phyloP scores from a whole-genome alignment of 2,888 invertebrate genomes.

The Drosophila fungiperda region DNA sequence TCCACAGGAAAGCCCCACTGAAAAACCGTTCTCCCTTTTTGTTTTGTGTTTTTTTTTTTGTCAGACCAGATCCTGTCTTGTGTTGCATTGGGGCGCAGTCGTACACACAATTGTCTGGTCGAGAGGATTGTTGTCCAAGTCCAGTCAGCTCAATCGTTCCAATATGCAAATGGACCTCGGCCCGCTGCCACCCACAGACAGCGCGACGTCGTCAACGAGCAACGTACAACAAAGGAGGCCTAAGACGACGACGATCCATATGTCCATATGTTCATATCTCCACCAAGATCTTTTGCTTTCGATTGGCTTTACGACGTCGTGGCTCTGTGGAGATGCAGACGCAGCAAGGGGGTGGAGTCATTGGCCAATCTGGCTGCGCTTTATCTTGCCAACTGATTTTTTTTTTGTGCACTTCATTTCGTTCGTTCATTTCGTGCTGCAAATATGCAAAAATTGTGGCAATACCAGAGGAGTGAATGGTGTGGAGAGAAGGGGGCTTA shows the following conservation, averaged over 20 bases:
- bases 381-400: constrained; percentile 68
- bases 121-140: constrained; percentile 36
- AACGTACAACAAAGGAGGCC: constrained; percentile 19
- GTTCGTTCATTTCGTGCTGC: constrained; percentile 69
- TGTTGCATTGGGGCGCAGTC: constrained; percentile 49
- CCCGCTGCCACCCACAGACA: constrained; percentile 78
- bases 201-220: constrained; percentile 33
- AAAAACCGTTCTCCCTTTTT: constrained; percentile 66
- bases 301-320: constrained; percentile 66
- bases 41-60: constrained; percentile 19
- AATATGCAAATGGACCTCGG: constrained; percentile 72
- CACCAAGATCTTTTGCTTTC: constrained; percentile 71
- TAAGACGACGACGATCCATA: constrained; percentile 54
- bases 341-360: constrained; percentile 10
- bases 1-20: constrained; percentile 47
- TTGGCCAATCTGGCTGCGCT: constrained; percentile 55
- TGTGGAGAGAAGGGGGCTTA: background rate
- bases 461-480: constrained; percentile 22
- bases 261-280: constrained; percentile 64
- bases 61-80: constrained; percentile 58
- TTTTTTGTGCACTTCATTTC: constrained; percentile 47
- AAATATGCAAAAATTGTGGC: constrained; percentile 79
- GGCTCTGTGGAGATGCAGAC: constrained; percentile 38
- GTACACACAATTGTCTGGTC: constrained; percentile 65
- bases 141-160: constrained; percentile 66